Percentiles rank a stretch among this genome's conserved stretches.
phyloP scores from a whole-genome alignment of 1,140 invertebrate species.

The Pseudomyrmex concolor region DNA sequence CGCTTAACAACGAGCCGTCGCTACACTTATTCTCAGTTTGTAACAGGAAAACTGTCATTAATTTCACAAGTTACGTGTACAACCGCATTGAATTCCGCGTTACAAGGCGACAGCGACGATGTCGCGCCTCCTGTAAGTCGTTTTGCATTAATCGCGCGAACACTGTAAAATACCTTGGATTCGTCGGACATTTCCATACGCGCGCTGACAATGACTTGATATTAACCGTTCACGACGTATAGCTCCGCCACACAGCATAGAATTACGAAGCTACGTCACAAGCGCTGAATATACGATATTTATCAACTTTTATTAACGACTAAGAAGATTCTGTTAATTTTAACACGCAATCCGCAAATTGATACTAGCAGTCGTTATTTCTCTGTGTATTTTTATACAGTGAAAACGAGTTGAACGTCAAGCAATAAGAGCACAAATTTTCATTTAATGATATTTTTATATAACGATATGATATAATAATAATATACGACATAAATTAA shows the following conservation, averaged over 20 bases:
- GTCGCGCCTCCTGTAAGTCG: constrained; percentile 20
- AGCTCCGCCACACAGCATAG: not conserved
- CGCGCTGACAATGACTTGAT: constrained; percentile 35
- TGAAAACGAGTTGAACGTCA: not conserved
- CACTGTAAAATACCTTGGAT: constrained; percentile 7
- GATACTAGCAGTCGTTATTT: not conserved
- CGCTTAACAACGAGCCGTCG: constrained; percentile 56
- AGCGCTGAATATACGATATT: constrained; percentile 9
- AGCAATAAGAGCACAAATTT: constrained; percentile 11
- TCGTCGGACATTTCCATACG: not conserved
- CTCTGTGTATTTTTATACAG: constrained; percentile 13
- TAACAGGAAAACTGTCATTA: constrained; percentile 57
- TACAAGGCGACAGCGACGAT: constrained; percentile 9
- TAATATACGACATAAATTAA: too few relatives aligned
- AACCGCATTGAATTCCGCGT: constrained; percentile 25
- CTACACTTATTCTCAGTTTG: constrained; percentile 51
- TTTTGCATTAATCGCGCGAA: constrained; percentile 37
- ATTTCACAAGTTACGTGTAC: constrained; percentile 47
- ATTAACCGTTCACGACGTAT: not conserved
- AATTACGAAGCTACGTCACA: not conserved
- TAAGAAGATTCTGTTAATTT: constrained; percentile 13
- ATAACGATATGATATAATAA: too few relatives aligned
- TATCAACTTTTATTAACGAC: constrained; percentile 6
- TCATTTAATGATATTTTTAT: too few relatives aligned
- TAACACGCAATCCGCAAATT: not conserved